Conservation (phyloP, 2,113 vertebrate species). For the Ornithorhynchus anatinus region DNA sequence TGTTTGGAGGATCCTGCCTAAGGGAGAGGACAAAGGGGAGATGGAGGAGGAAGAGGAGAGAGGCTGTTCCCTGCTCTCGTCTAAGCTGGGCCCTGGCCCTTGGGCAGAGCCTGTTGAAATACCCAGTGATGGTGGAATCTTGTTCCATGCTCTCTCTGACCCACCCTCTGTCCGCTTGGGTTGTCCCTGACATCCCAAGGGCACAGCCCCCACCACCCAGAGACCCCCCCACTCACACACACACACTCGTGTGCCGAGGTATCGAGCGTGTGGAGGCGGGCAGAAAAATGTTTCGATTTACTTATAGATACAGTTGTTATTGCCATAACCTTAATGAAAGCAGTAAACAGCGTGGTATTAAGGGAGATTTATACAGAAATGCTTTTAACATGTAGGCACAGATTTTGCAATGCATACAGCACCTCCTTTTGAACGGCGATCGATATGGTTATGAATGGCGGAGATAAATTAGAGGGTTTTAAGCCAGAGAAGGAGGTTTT, state of each 20-base stretch:
- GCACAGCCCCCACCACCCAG: neutral
- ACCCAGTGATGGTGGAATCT: constrained; percentile 46
- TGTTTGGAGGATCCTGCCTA: constrained; percentile 40
- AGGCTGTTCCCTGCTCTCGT: no score
- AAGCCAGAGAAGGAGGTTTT: constrained; percentile 64
- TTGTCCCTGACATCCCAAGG: constrained; percentile 17
- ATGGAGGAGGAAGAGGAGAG: no score
- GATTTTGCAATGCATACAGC: constrained; percentile 69
- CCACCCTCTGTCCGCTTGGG: constrained; percentile 22
- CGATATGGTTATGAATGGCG: constrained; percentile 69
- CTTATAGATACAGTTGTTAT: constrained; percentile 65
- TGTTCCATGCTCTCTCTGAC: constrained; percentile 3
- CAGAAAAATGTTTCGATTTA: constrained; percentile 67
- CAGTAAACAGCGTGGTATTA: constrained; percentile 73
- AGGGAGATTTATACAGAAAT: constrained; percentile 75
- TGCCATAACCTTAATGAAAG: constrained; percentile 78
- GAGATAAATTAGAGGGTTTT: constrained; percentile 73
- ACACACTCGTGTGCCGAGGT: constrained; percentile 22
- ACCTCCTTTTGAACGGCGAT: constrained; percentile 73
- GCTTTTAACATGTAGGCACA: constrained; percentile 72
- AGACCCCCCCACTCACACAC: neutral
- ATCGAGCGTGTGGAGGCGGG: constrained; percentile 35
- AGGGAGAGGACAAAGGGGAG: constrained; percentile 24
- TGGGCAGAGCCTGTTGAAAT: no score
- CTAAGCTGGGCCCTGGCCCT: no score